A percentile compares a stretch with the other conserved stretches of the same genome.
Conservation (phyloP, 2,113 vertebrate genomes). For the Sigmodon hispidus region DNA sequence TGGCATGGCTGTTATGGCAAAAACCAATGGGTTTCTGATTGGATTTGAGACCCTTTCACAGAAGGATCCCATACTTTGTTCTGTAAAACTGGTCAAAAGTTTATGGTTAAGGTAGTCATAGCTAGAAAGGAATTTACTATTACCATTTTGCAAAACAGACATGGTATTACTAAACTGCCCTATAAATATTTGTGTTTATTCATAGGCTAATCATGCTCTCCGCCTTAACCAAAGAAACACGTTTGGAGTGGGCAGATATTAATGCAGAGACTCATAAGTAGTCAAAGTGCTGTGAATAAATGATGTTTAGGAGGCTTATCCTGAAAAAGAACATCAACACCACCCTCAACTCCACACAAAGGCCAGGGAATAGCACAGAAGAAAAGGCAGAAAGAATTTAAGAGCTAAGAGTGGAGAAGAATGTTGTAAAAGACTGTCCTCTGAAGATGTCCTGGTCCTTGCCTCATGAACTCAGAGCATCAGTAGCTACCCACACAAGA, state of each 20-base stretch:
- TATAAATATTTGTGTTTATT: neutral
- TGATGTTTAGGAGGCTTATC: neutral
- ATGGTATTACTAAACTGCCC: neutral
- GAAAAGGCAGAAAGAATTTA: neutral
- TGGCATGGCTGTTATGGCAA: neutral
- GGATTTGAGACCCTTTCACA: neutral
- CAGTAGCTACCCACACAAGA: neutral
- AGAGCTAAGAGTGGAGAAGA: neutral
- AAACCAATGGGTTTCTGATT: neutral
- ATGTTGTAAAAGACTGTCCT: neutral
- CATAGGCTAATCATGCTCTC: neutral
- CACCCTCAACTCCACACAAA: neutral
- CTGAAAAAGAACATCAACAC: neutral
- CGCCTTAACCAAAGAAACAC: neutral
- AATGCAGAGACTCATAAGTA: neutral
- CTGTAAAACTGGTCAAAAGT: neutral
- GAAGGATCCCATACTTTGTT: neutral
- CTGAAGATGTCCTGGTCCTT: neutral
- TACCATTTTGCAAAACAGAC: neutral
- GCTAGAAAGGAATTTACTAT: neutral
- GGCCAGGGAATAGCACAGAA: neutral
- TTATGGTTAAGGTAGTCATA: neutral
- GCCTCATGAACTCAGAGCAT: neutral
- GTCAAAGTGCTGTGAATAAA: neutral
- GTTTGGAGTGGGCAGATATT: neutral